phyloP scores from a whole-genome alignment of 1,140 invertebrate genomes.

The Drosophila lini region DNA sequence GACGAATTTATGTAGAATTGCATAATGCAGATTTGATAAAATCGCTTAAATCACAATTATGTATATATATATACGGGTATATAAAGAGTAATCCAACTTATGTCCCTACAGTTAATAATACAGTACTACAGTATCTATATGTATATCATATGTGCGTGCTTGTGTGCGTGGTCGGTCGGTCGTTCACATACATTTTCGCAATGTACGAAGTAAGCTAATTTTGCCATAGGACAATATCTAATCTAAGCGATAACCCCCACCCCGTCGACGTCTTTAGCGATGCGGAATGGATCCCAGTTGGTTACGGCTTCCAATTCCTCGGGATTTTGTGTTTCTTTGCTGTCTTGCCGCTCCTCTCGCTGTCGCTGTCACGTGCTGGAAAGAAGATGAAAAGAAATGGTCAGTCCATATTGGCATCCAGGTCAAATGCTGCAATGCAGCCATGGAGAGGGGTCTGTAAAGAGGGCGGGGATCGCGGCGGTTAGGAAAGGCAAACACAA shows the following conservation, averaged over 20 bases:
- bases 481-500: constrained; percentile 22
- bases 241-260: constrained; percentile 47
- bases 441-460: not conserved
- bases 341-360: constrained; percentile 1
- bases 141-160: constrained; percentile 51
- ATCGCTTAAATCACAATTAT: constrained; percentile 84
- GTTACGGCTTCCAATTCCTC: constrained; percentile 5
- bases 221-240: constrained; percentile 48
- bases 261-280: constrained; percentile 15
- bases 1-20: constrained; percentile 81
- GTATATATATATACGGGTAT: constrained; percentile 78
- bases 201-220: constrained; percentile 50
- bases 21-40: constrained; percentile 83
- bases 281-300: constrained; percentile 23
- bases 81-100: constrained; percentile 75
- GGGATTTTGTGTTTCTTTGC: not conserved
- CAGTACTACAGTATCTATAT: constrained; percentile 69
- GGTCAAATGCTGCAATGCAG: constrained; percentile 5
- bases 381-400: constrained; percentile 12
- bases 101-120: constrained; percentile 61
- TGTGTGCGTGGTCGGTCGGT: constrained; percentile 39
- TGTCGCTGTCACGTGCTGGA: constrained; percentile 44
- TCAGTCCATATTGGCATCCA: constrained; percentile 6
- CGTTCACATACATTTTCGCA: constrained; percentile 33
- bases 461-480: not conserved